Percentiles rank a stretch among this genome's conserved stretches.
Evolutionary conservation across 2,888 invertebrate species (phyloP).

Genomic region (Parnassius orleans): DNA sequence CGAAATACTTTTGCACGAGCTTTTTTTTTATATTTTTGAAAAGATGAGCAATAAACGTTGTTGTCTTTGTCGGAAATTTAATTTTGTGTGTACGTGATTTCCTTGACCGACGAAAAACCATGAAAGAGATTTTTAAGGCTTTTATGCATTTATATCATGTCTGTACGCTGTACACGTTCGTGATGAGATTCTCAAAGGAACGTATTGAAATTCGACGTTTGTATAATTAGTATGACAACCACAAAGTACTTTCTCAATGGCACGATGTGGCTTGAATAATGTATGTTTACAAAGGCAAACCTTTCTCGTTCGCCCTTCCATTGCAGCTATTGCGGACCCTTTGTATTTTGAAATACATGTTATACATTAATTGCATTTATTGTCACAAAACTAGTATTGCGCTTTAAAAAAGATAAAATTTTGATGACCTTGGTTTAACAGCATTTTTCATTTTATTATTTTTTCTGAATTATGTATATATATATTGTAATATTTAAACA

Average conservation of each 20-base stretch:
- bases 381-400: background rate
- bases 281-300: constrained; percentile 52
- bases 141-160: background rate
- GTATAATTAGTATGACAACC: constrained; percentile 74
- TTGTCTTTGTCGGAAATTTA: background rate
- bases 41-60: too few species aligned
- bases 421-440: too few species aligned
- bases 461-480: too few species aligned
- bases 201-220: constrained; percentile 61
- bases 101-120: background rate
- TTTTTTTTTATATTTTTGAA: too few species aligned
- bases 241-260: constrained; percentile 79
- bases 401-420: too few species aligned
- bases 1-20: too few species aligned
- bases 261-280: constrained; percentile 75
- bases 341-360: constrained; percentile 1
- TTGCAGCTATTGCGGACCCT: constrained; percentile 1
- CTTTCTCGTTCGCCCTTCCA: constrained; percentile 25
- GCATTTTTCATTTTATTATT: too few species aligned
- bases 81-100: constrained; percentile 1
- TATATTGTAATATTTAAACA: too few species aligned
- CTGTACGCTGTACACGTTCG: constrained; percentile 13
- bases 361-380: background rate
- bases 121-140: constrained; percentile 1
- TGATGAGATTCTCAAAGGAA: constrained; percentile 45